Evolutionary conservation across 2,888 invertebrate genomes (phyloP), one percentile per base, ranked within the genome.

Genomic region (Perdita meconis): DNA sequence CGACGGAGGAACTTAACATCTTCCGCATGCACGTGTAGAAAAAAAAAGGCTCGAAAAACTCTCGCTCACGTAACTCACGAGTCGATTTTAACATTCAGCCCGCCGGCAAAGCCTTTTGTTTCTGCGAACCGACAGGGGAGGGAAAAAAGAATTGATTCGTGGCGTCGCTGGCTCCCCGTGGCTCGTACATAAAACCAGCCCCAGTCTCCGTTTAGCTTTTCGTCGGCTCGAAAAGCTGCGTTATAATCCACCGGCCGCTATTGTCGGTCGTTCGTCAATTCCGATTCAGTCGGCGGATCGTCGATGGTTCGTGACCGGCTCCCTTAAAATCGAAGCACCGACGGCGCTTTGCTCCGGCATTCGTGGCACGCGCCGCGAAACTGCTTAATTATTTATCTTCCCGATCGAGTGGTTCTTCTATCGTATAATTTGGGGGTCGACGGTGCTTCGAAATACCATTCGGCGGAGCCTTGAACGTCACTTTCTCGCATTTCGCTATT

Each of bases 361-460:
- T 87, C 86, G 79, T 75, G 69, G 78, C 88, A 83, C 89, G 88
- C 83, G 83, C 61, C 73, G n/a, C 80, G 71, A 77, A 79, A 80
- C 86, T 87, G 84, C 84, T 89, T 87, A 89, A 90, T 90, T 89
- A 89, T 89, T 88, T 88, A 89, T 89, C 85, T 84, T 68, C 79
- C 69, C 80, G 82, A 86, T 80, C 84, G 81, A 71, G 80, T 81
- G 85, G 84, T 83, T 87, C 85, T 83, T 71, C 68, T 55, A 38
- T 57, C 74, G 83, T 81, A 83, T 81, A 85, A 85, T 85, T 85
- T 78, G 67, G 65, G 59, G 82, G 76, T 83, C 85, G 83, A 72
- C 16, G 66, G 36, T 56, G 55, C 47, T 26, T 68, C 51, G 69
- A 67, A 76, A 69, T 56, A 44, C 44, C 57, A 38, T 53, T 19